Percentiles rank a stretch among this genome's conserved stretches.
Conservation (phyloP, 2,888 invertebrate genomes). For the Nowickia ferox region DNA sequence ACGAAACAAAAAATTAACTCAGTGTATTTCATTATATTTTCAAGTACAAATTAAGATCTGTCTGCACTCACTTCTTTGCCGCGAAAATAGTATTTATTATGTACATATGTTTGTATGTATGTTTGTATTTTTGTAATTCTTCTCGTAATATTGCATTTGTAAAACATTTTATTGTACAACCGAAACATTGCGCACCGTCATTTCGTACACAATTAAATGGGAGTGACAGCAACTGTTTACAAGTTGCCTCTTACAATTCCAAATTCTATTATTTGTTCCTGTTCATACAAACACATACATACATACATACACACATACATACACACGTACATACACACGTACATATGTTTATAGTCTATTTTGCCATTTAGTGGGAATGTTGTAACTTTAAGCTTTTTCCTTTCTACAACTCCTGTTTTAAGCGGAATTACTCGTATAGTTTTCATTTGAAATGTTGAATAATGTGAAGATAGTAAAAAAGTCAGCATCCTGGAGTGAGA, state of each 20-base stretch:
- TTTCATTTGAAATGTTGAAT: conserved; percentile 23
- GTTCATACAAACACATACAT: neutral
- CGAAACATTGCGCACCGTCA: conserved; percentile 79
- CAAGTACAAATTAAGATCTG: conserved; percentile 23
- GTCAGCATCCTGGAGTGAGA: neutral
- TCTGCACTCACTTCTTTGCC: conserved; percentile 1
- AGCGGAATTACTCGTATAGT: conserved; percentile 6
- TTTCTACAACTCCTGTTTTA: neutral
- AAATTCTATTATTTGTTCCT: conserved; percentile 23
- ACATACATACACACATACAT: no score
- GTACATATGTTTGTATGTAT: neutral
- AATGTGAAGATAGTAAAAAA: conserved; percentile 10
- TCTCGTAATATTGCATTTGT: conserved; percentile 60
- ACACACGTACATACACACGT: no score
- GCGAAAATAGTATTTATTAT: conserved; percentile 7
- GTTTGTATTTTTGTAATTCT: neutral
- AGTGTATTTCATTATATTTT: neutral
- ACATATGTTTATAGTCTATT: conserved; percentile 2
- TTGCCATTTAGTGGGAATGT: conserved; percentile 26
- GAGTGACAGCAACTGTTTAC: conserved; percentile 73
- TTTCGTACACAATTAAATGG: conserved; percentile 78
- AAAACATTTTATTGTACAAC: conserved; percentile 65
- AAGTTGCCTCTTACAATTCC: conserved; percentile 56
- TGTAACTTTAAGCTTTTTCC: conserved; percentile 3
- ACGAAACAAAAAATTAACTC: no score